phyloP scores from a whole-genome alignment of 1,140 invertebrate species.

The Papilio aristodemus region DNA sequence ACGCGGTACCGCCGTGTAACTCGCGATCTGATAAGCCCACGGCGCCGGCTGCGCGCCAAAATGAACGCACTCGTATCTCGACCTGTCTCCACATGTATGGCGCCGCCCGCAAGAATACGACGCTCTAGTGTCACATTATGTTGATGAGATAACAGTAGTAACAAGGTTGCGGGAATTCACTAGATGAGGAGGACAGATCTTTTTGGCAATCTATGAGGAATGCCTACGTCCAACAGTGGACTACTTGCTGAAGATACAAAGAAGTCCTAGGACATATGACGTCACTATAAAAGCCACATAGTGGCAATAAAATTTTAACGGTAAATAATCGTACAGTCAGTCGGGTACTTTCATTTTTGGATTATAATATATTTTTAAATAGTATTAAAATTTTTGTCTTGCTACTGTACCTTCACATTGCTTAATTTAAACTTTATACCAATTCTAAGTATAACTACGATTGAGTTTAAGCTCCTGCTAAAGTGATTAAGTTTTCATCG shows the following conservation, averaged over 20 bases:
- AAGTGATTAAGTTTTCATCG: conserved; percentile 6
- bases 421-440: background rate
- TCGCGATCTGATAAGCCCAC: conserved; percentile 6
- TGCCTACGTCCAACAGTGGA: too few relatives aligned
- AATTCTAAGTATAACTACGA: background rate
- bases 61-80: conserved; percentile 3
- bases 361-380: too few relatives aligned
- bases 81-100: background rate
- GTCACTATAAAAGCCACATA: too few relatives aligned
- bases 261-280: too few relatives aligned
- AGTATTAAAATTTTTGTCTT: background rate
- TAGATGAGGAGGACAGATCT: too few relatives aligned
- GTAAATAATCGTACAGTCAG: too few relatives aligned
- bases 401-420: background rate
- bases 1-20: background rate
- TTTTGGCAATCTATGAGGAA: too few relatives aligned
- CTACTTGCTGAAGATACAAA: too few relatives aligned
- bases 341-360: too few relatives aligned
- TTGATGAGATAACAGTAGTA: too few relatives aligned
- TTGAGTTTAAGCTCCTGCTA: background rate
- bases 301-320: too few relatives aligned
- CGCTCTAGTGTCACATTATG: background rate
- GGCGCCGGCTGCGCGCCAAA: background rate
- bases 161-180: too few relatives aligned
- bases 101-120: background rate